These are phyloP conservation scores for Peromyscus attwateri DNA, from an alignment of 2,797 vertebrate genomes.

Conservation along the genomic window DNA sequence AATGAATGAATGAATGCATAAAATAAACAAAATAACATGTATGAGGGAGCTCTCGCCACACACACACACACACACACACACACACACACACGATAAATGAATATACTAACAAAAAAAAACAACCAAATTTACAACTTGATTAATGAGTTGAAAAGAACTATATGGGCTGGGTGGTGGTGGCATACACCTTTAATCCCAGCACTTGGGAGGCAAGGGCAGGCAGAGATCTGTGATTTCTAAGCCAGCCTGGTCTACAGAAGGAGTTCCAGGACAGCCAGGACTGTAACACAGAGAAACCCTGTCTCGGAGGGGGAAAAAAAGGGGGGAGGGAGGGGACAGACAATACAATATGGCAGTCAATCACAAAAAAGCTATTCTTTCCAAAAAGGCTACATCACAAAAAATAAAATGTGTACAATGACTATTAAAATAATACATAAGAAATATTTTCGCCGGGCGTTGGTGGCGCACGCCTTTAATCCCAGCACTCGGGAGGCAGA, in stretches of 20 bases:
- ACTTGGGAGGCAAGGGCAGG: neutral
- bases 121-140: neutral
- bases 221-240: no score
- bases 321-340: no score
- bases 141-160: conserved; percentile 3
- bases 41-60: no score
- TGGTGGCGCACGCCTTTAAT: no score
- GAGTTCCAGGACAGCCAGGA: neutral
- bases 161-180: neutral
- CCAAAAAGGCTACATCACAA: conserved; percentile 24
- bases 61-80: no score
- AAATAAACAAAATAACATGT: no score
- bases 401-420: neutral
- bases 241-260: neutral
- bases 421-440: conserved; percentile 17
- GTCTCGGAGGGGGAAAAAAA: no score
- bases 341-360: neutral
- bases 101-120: neutral
- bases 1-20: no score
- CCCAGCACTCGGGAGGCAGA: no score
- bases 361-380: neutral
- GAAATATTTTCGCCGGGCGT: conserved; percentile 91
- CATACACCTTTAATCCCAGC: neutral
- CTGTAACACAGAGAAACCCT: neutral
- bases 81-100: no score